A percentile compares a stretch with the other conserved stretches of the same genome.
phyloP scores from a whole-genome alignment of 2,888 invertebrate species.

The Nebria brevicollis region DNA sequence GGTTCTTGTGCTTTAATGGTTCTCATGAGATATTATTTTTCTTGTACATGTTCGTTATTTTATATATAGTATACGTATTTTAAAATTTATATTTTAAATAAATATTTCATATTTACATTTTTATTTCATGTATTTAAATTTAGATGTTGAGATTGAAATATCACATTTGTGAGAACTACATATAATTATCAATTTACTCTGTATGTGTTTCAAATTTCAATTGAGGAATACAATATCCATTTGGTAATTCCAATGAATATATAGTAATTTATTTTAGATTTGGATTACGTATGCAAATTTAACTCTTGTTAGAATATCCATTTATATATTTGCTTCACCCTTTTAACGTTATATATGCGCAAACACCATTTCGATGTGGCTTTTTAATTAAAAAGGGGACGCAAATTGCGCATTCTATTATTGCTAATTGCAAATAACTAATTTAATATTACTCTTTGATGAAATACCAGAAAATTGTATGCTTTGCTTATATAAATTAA shows the following conservation, averaged over 20 bases:
- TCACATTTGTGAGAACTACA: no score
- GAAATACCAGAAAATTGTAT: not conserved
- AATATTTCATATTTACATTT: no score
- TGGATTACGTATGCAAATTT: constrained; percentile 10
- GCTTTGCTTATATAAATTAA: no score
- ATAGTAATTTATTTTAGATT: not conserved
- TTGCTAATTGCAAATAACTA: constrained; percentile 10
- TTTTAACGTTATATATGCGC: constrained; percentile 25
- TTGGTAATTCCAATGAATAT: not conserved
- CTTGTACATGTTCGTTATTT: no score
- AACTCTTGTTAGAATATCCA: constrained; percentile 35
- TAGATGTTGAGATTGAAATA: no score
- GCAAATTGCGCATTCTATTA: constrained; percentile 23
- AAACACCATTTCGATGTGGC: not conserved
- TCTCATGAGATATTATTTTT: no score
- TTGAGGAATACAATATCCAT: not conserved
- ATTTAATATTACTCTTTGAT: not conserved
- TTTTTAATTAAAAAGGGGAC: constrained; percentile 33
- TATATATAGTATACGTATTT: no score
- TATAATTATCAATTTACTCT: not conserved
- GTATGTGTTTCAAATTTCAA: not conserved
- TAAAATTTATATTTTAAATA: no score
- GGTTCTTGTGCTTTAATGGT: no score
- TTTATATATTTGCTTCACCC: constrained; percentile 30
- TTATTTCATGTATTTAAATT: no score